Evolutionary conservation across 2,113 vertebrate genomes (phyloP), one percentile per base, ranked within the genome.

Genomic region (Nymphicus hollandicus): DNA sequence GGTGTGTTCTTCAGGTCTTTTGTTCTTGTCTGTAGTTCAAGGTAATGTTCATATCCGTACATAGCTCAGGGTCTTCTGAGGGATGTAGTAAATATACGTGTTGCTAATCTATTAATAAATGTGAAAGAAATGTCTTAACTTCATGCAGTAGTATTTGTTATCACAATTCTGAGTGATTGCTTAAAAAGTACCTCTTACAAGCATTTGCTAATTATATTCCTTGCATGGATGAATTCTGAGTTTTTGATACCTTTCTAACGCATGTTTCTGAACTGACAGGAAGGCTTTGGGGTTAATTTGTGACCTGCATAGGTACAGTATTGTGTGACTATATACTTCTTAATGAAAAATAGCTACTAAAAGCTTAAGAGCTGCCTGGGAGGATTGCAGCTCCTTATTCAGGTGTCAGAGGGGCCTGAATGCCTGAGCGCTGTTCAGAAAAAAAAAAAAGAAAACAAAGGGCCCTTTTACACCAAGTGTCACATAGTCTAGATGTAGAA

Each of bases 361-460:
- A 61, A 79, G 28, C 5, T 11, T 22, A 22, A 33, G 43, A 77
- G 53, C 5, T 8, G 18, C 23, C 25, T 73, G 53, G 11, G 27
- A 61, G 24, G 11, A 6, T 69, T 37, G 22, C 13, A 47, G 11
- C 19, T 87, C 33, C n/a, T 56, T 41, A 28, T 41, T 83, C 25
- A 63, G 28, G 47, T 50, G 19, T 69, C 28, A 56, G 60, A 50
- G 73, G 53, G 29, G 47, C 61, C 39, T 64, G 66, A 88, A 37
- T 53, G 39, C 52, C 43, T 46, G 65, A 50, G 13, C 7, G 9
- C 0, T 0, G 29, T 25, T 80, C 63, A 64, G 71, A 3, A 24
- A 20, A 47, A 24, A 20, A 47, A 29, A 35, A 78, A 64, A 47
- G 12, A 52, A 87, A 39, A 44, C 19, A 24, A 81, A 72, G 10